These are phyloP conservation scores for Timema cristinae DNA, from an alignment of 2,888 invertebrate genomes.

Conservation along the genomic window DNA sequence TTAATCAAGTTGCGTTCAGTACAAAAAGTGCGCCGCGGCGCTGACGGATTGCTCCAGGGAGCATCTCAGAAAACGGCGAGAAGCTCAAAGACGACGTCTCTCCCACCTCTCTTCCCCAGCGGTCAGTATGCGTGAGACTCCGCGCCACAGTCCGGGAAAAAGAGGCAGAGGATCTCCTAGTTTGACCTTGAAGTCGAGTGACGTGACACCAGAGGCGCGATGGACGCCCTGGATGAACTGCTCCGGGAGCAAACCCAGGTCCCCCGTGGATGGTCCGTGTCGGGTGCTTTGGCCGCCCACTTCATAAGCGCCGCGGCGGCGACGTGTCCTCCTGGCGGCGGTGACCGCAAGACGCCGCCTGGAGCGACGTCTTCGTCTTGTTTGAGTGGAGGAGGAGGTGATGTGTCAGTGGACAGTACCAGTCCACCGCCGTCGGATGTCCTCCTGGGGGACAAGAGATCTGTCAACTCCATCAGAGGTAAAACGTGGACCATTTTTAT, in stretches of 20 bases:
- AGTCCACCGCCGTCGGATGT: constrained; percentile 36
- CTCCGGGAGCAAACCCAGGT: constrained; percentile 40
- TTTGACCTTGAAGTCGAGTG: no score
- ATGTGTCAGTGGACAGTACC: constrained; percentile 46
- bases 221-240: constrained; percentile 50
- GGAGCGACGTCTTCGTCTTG: constrained; percentile 41
- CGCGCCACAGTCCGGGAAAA: no score
- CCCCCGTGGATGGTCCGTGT: constrained; percentile 29
- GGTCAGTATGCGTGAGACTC: no score
- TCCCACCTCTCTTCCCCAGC: no score
- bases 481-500: constrained; percentile 29
- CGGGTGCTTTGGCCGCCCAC: constrained; percentile 14
- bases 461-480: constrained; percentile 65
- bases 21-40: no score
- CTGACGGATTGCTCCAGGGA: no score
- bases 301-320: constrained; percentile 45
- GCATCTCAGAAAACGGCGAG: no score
- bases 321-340: constrained; percentile 46
- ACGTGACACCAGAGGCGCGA: constrained; percentile 29
- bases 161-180: no score
- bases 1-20: no score
- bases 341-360: constrained; percentile 31
- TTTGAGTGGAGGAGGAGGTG: constrained; percentile 23
- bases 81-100: no score
- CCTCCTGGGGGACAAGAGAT: constrained; percentile 36